Evolutionary conservation across 2,113 vertebrate genomes (phyloP), one percentile per base, ranked within the genome.

Genomic region (Stigmatopora nigra): DNA sequence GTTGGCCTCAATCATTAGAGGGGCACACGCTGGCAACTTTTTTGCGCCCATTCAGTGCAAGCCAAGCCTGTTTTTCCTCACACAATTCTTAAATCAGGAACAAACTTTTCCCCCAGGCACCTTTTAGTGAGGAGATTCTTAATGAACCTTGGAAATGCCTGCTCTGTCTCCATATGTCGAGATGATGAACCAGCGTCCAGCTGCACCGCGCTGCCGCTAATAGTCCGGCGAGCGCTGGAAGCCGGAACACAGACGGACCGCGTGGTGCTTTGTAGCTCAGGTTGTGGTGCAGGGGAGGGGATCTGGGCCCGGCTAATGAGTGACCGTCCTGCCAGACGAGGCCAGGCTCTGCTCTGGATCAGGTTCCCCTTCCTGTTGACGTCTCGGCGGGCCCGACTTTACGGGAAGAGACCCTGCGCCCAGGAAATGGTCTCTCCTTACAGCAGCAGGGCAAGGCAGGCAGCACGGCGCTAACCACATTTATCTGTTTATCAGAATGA

Each of bases 1-100:
- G 89, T 91, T 92, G 92, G 92, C 92, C 91, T 94, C 93, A 91
- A 89, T 94, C 92, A 92, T 87, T 78, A 68, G 76, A 70, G 70
- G 79, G 78, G 78, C 57, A 76, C 44, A 67, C 57, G 36, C 68
- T 75, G 75, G 79, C 72, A 86, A 82, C 75, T 68, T 79, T 79
- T 22, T 38, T 61, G 52, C 36, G 65, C 75, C 68, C 61, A 72
- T 66, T 73, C 68, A 59, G 12, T 49, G 63, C 56, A 36, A 17
- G 62, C 68, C 75, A 64, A 64, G 20, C 55, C 44, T 66, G 66
- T 46, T 10, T 70, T 53, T 69, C 19, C 25, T 47, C 14, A 31
- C 57, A 73, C 73, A 49, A 20, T 75, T 76, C 69, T 75, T 69
- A 67, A 75, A 81, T 79, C 62, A 19, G 47, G 53, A 64, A 64